Evolutionary conservation across 2,888 invertebrate species (phyloP).

Genomic region (Lysandra coridon): DNA sequence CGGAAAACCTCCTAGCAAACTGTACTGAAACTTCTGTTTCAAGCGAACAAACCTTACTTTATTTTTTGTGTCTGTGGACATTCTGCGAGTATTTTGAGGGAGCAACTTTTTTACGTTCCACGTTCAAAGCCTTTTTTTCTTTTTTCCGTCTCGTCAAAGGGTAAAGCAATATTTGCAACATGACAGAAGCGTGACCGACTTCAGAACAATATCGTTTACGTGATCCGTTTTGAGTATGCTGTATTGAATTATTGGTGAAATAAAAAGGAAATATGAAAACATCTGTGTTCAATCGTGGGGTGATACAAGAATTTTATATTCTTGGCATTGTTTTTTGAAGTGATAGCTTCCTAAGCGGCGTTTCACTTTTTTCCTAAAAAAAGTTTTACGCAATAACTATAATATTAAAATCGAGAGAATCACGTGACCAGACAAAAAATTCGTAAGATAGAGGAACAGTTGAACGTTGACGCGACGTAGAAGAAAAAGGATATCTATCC

Average conservation of each 20-base stretch:
- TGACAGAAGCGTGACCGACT: constrained; percentile 23
- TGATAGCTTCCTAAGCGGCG: background rate
- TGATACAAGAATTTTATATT: background rate
- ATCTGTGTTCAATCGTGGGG: background rate
- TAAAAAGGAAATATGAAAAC: constrained; percentile 16
- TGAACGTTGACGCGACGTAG: too few species aligned
- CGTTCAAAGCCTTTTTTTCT: constrained; percentile 24
- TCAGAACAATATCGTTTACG: constrained; percentile 24
- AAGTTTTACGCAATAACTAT: too few species aligned
- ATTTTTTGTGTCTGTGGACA: constrained; percentile 29
- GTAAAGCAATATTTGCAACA: constrained; percentile 28
- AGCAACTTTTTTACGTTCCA: constrained; percentile 26
- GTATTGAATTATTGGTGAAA: constrained; percentile 12
- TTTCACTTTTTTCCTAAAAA: too few species aligned
- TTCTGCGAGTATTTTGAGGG: constrained; percentile 18
- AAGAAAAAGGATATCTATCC: too few species aligned
- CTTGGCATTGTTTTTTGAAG: background rate
- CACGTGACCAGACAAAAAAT: too few species aligned
- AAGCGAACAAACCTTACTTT: background rate
- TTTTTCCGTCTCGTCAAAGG: constrained; percentile 17
- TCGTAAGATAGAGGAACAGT: too few species aligned
- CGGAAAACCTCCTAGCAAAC: background rate
- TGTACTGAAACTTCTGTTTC: background rate
- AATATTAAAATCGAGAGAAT: too few species aligned
- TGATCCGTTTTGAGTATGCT: constrained; percentile 16